Conservation (phyloP, 1,140 invertebrate genomes). For the Drosophila trapezifrons region DNA sequence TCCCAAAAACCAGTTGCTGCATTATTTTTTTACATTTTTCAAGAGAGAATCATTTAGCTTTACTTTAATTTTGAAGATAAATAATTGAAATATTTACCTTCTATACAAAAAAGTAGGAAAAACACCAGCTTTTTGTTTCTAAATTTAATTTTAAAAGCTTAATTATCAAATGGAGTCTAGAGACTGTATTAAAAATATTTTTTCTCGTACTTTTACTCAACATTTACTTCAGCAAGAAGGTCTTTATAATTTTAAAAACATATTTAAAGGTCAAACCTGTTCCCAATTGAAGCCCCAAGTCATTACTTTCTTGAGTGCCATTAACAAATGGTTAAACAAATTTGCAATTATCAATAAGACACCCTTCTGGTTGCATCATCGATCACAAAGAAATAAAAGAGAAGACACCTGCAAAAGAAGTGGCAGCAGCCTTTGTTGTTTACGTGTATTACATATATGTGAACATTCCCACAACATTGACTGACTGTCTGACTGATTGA, state of each 20-base stretch:
- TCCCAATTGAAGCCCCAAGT: not conserved
- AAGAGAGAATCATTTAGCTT: not conserved
- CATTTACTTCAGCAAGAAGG: no score
- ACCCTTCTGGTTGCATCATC: conserved; percentile 7
- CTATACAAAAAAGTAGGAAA: no score
- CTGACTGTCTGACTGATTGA: conserved; percentile 35
- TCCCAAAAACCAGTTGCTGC: not conserved
- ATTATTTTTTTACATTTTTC: not conserved
- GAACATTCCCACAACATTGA: conserved; percentile 64
- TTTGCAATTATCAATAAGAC: conserved; percentile 4
- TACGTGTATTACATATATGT: conserved; percentile 28
- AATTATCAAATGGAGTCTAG: no score
- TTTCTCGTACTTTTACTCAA: no score
- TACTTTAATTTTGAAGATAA: not conserved
- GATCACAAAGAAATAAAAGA: not conserved
- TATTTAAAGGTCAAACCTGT: not conserved
- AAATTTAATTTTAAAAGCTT: no score
- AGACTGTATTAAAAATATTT: no score
- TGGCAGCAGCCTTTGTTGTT: not conserved
- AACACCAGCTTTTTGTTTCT: no score
- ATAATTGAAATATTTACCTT: no score
- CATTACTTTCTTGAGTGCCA: not conserved
- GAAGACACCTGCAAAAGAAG: conserved; percentile 28
- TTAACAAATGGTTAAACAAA: not conserved
- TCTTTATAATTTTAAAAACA: no score